Base-by-base conservation (phyloP, 2,797 vertebrate genomes). In the Champsocephalus gunnari region DNA sequence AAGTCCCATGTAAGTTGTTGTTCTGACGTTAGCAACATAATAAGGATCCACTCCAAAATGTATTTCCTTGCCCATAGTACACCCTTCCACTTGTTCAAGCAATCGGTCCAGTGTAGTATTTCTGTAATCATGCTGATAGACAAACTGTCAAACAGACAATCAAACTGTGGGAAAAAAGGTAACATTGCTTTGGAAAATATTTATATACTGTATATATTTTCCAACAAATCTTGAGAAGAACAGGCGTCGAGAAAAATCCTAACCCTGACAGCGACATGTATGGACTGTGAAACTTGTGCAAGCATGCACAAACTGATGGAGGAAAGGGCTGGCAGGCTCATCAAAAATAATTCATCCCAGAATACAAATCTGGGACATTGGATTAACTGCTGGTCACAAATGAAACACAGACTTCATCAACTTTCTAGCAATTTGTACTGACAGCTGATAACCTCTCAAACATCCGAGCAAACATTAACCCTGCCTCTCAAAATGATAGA, bases 401-500 rank as follows among this genome's bases (percentile, higher is more conserved):
- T 84, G 87, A 87, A 89, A 91, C 85, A 84, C 87, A 85, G 89
- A 87, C 92, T 86, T 88, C 87, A 90, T 91, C 87, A 89, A 90
- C 81, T 92, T 91, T 92, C 81, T 5, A 87, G 89, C 88, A 84
- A 92, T 90, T 88, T 84, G 63, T 79, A 75, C 77, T 84, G 91
- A 92, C 92, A 89, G 86, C 82, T 85, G 91, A 92, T 90, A 88
- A 92, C 91, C 91, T 79, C 85, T 90, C 86, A 85, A 87, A 92
- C 88, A 90, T 88, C 77, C 82, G 9, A 9, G 71, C 83, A 84
- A 88, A 93, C 90, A 90, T 88, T 91, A 89, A 86, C 86, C 79
- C 90, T 86, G 91, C 85, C 89, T 86, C 88, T 90, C 87, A 81
- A 69, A 82, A 80, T 91, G 91, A 92, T 89, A 38, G 88, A 89